Percentiles rank a stretch among this genome's conserved stretches.
Conservation (phyloP, 2,888 invertebrate genomes). For the Epinotia nisella region DNA sequence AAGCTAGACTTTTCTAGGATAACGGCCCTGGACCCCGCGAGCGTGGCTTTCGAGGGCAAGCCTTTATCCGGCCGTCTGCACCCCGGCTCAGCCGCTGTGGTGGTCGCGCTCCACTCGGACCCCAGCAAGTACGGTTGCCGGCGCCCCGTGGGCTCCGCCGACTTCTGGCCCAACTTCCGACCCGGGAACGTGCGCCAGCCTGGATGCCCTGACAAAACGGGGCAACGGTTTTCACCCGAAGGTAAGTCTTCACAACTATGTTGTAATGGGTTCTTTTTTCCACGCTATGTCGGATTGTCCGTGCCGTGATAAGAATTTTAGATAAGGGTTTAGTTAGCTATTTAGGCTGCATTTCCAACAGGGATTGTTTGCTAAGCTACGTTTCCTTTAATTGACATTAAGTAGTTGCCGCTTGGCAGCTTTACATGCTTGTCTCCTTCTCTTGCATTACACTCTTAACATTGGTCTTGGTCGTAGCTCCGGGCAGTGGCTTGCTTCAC, state of each 20-base stretch:
- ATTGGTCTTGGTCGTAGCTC: no score
- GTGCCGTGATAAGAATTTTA: no score
- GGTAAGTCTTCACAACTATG: background rate
- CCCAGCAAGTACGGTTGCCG: conserved; percentile 46
- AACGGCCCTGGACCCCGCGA: conserved; percentile 44
- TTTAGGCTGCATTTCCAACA: no score
- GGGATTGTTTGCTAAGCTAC: no score
- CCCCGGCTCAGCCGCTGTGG: conserved; percentile 43
- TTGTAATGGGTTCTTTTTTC: background rate
- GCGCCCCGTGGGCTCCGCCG: conserved; percentile 42
- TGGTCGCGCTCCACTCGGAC: conserved; percentile 47
- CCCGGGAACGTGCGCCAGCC: conserved; percentile 45
- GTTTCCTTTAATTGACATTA: no score
- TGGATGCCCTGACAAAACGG: conserved; percentile 38
- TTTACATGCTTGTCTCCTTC: no score
- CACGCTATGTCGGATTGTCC: no score
- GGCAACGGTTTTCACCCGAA: conserved; percentile 19
- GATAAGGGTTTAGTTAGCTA: no score
- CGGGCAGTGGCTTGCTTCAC: no score
- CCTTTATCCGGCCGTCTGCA: conserved; percentile 15
- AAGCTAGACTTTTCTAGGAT: conserved; percentile 18
- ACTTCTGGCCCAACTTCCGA: conserved; percentile 47
- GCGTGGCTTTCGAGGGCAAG: conserved; percentile 42
- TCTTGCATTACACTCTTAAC: no score
- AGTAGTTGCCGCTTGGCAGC: no score